Conservation (phyloP, 2,113 vertebrate species). For the Burhinus oedicnemus region DNA sequence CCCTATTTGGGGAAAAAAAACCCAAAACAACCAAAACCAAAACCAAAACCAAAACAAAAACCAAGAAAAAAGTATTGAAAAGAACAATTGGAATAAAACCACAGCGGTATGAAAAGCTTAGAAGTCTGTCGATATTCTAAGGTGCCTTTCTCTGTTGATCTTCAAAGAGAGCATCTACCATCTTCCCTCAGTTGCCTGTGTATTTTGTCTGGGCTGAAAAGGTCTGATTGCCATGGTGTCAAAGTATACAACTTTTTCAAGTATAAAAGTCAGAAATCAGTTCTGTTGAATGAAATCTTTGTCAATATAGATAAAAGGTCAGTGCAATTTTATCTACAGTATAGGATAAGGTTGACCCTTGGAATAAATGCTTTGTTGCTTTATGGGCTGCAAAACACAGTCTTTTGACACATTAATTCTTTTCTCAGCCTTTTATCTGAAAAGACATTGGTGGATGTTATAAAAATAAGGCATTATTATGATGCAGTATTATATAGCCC, state of each 20-base stretch:
- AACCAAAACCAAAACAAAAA: background rate
- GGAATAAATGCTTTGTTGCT: conserved; percentile 11
- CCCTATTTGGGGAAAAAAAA: background rate
- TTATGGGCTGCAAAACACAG: conserved; percentile 21
- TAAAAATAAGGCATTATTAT: background rate
- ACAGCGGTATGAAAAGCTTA: background rate
- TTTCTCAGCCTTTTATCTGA: conserved; percentile 8
- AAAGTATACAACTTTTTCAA: conserved; percentile 21
- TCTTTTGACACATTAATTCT: conserved; percentile 35
- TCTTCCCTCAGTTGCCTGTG: background rate
- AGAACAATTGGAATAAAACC: background rate
- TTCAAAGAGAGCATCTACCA: background rate
- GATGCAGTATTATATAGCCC: background rate
- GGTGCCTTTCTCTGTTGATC: background rate
- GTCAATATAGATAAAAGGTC: conserved; percentile 46
- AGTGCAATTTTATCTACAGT: conserved; percentile 23
- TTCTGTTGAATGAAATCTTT: conserved; percentile 35
- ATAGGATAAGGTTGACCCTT: background rate
- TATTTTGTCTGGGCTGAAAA: conserved; percentile 23
- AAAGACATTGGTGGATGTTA: background rate
- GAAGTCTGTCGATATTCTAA: background rate
- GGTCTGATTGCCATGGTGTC: conserved; percentile 17
- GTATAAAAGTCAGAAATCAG: conserved; percentile 25
- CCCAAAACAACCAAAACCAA: background rate
- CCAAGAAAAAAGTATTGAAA: background rate